Evolutionary conservation across 2,113 vertebrate genomes (phyloP).

Genomic region (Phoxinus phoxinus): DNA sequence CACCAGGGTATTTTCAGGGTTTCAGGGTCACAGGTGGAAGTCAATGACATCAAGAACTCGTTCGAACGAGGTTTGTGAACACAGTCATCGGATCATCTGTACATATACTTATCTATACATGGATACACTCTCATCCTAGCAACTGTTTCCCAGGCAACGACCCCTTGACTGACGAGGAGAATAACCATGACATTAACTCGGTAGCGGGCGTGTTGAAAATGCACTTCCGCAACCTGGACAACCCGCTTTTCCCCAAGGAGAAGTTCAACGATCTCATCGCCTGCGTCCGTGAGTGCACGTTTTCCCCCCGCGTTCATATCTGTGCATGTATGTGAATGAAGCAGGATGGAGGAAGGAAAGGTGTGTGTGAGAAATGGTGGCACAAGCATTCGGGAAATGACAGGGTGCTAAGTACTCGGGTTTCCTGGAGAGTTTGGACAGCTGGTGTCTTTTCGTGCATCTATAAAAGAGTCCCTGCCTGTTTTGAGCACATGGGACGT

Average conservation of each 20-base stretch:
- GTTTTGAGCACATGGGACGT: slow-evolving; percentile 2
- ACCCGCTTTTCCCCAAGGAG: slow-evolving; percentile 97
- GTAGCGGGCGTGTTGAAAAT: slow-evolving; percentile 97
- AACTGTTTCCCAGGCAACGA: slow-evolving; percentile 87
- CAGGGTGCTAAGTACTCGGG: slow-evolving; percentile 38
- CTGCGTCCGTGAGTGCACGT: slow-evolving; percentile 90
- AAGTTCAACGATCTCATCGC: slow-evolving; percentile 97
- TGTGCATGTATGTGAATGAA: background rate
- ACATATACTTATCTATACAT: background rate
- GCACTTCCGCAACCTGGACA: slow-evolving; percentile 97
- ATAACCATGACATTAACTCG: slow-evolving; percentile 97
- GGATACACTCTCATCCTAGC: background rate
- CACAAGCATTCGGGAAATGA: slow-evolving; percentile 46
- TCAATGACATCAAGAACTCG: slow-evolving; percentile 99
- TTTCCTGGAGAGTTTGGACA: slow-evolving; percentile 42
- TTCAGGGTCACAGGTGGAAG: slow-evolving; percentile 96
- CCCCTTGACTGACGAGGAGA: slow-evolving; percentile 95
- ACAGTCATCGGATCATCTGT: background rate
- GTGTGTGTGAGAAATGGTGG: slow-evolving; percentile 32
- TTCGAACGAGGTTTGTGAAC: slow-evolving; percentile 92
- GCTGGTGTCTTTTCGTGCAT: slow-evolving; percentile 35
- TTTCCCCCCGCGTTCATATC: background rate
- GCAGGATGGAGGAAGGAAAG: slow-evolving; percentile 34
- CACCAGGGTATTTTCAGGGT: slow-evolving; percentile 98
- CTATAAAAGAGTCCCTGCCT: slow-evolving; percentile 21